Conservation (phyloP, 1,140 invertebrate genomes). For the Orius insidiosus region DNA sequence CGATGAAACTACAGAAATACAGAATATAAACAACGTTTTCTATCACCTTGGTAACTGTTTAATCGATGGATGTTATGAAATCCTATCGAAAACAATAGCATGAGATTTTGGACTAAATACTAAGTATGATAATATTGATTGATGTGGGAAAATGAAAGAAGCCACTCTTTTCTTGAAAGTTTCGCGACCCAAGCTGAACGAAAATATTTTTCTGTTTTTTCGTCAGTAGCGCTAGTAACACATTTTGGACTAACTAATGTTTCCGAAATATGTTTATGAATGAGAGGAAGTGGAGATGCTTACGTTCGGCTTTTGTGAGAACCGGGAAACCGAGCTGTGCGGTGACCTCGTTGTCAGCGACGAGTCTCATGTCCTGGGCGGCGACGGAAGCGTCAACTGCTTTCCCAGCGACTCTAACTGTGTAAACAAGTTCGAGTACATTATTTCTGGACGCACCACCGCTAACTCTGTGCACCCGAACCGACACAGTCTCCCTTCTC, state of each 20-base stretch:
- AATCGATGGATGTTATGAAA: too few species aligned
- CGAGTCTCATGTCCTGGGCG: conserved; percentile 56
- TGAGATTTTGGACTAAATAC: too few species aligned
- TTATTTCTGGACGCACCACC: not conserved
- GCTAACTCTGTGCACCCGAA: conserved; percentile 14
- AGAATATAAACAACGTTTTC: too few species aligned
- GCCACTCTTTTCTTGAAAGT: not conserved
- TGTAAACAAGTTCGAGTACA: conserved; percentile 45
- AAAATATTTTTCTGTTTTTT: too few species aligned
- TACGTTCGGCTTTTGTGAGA: conserved; percentile 69
- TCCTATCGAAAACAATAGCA: too few species aligned
- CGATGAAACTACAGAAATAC: too few species aligned
- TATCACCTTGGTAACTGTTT: too few species aligned
- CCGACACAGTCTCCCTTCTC: conserved; percentile 12
- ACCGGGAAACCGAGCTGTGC: conserved; percentile 53
- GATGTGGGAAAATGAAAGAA: too few species aligned
- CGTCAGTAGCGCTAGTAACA: not conserved
- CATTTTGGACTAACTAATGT: not conserved
- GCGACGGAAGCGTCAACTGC: conserved; percentile 59
- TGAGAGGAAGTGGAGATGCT: too few species aligned
- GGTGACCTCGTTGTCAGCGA: conserved; percentile 52
- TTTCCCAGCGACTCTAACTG: conserved; percentile 53
- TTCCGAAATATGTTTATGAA: too few species aligned
- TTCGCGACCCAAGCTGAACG: too few species aligned
- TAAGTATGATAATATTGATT: too few species aligned